Conservation (phyloP, 35 echinoderm and acorn worm species). For the Strongylocentrotus purpuratus region DNA sequence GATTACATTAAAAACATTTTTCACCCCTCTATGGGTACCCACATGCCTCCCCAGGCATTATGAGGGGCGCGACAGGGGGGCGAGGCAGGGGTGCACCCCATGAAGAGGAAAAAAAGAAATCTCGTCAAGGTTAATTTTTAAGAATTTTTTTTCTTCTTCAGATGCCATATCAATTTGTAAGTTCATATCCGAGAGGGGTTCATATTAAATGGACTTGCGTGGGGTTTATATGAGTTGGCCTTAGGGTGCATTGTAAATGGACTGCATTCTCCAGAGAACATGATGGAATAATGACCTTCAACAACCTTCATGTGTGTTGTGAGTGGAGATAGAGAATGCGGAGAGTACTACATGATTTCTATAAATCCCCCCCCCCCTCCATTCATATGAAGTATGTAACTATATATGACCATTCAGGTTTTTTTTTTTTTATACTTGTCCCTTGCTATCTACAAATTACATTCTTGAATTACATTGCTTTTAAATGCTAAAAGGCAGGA, state of each 20-base stretch:
- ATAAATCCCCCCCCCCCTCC: no score
- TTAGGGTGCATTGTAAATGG: not conserved
- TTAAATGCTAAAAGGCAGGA: no score
- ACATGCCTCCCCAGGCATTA: not conserved
- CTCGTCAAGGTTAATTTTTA: not conserved
- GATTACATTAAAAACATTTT: not conserved
- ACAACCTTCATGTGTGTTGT: no score
- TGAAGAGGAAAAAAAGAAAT: not conserved
- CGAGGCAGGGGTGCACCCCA: not conserved
- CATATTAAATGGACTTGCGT: not conserved
- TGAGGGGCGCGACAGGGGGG: no score
- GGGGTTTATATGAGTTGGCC: not conserved
- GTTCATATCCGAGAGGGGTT: not conserved
- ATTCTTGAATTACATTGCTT: no score
- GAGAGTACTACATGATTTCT: no score
- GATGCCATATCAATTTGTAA: not conserved
- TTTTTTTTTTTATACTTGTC: no score
- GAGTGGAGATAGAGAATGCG: no score
- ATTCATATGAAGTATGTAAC: no score
- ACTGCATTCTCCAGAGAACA: not conserved
- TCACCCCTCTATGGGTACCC: not conserved
- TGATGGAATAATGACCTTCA: not conserved
- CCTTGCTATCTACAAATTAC: no score
- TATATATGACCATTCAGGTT: no score
- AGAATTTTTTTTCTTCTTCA: not conserved